These are phyloP conservation scores for Amaurobius ferox DNA, from an alignment of 2,888 invertebrate genomes.

Conservation along the genomic window DNA sequence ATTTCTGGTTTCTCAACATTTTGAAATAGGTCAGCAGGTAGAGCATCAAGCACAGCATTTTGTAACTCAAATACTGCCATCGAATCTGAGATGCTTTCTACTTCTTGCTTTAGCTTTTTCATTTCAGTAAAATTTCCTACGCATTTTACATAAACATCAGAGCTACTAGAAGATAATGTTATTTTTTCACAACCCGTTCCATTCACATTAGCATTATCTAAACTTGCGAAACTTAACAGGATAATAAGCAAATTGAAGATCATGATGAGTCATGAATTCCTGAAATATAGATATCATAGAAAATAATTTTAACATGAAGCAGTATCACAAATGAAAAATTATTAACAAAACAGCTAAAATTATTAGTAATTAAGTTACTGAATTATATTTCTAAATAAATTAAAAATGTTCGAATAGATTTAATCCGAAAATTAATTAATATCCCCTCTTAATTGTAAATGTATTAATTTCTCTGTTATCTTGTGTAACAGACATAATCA, in stretches of 20 bases:
- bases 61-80: slow-evolving; percentile 33
- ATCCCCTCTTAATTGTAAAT: too few species aligned
- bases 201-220: background rate
- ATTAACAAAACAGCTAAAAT: too few species aligned
- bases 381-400: too few species aligned
- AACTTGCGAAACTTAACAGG: background rate
- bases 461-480: too few species aligned
- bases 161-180: background rate
- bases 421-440: too few species aligned
- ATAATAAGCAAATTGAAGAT: background rate
- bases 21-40: slow-evolving; percentile 36
- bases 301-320: too few species aligned
- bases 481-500: too few species aligned
- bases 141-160: background rate
- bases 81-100: slow-evolving; percentile 24
- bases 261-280: background rate
- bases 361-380: too few species aligned
- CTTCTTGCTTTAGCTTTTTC: slow-evolving; percentile 1
- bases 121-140: slow-evolving; percentile 18
- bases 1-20: background rate
- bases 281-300: background rate
- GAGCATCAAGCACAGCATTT: slow-evolving; percentile 22
- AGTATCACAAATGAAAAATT: too few species aligned
- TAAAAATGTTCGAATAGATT: too few species aligned
- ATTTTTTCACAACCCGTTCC: background rate